Conservation (phyloP, 2,113 vertebrate genomes). For the Ctenodactylus gundi region DNA sequence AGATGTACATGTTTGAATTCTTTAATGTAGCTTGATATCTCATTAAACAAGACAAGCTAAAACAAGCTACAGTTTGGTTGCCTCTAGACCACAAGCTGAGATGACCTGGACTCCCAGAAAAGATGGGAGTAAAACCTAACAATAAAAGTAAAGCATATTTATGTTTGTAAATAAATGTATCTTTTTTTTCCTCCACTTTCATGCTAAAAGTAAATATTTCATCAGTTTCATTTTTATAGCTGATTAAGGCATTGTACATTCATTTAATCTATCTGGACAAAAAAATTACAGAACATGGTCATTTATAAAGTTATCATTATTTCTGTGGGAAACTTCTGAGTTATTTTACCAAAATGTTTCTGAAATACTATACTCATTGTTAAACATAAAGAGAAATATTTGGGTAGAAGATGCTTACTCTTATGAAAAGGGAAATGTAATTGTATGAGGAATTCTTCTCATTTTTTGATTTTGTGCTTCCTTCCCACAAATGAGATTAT, state of each 20-base stretch:
- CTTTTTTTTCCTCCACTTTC: background rate
- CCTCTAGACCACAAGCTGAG: background rate
- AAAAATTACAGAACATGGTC: background rate
- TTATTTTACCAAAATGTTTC: background rate
- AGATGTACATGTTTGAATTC: background rate
- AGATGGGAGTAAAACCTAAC: background rate
- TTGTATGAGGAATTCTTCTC: background rate
- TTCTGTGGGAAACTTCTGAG: background rate
- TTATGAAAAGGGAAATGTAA: background rate
- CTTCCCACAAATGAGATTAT: background rate
- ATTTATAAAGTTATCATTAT: constrained; percentile 18
- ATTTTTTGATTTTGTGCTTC: background rate
- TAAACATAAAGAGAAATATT: background rate
- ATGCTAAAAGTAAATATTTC: constrained; percentile 13
- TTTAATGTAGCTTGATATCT: background rate
- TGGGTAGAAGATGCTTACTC: background rate
- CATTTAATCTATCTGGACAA: constrained; percentile 18
- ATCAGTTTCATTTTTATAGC: background rate
- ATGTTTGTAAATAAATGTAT: background rate
- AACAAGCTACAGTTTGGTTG: background rate
- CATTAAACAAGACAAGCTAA: background rate
- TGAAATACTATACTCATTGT: background rate
- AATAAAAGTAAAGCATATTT: background rate
- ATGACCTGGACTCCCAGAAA: background rate
- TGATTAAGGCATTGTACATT: constrained; percentile 55